phyloP scores from a whole-genome alignment of 2,888 invertebrate genomes.

The Sarcophaga caerulescens region DNA sequence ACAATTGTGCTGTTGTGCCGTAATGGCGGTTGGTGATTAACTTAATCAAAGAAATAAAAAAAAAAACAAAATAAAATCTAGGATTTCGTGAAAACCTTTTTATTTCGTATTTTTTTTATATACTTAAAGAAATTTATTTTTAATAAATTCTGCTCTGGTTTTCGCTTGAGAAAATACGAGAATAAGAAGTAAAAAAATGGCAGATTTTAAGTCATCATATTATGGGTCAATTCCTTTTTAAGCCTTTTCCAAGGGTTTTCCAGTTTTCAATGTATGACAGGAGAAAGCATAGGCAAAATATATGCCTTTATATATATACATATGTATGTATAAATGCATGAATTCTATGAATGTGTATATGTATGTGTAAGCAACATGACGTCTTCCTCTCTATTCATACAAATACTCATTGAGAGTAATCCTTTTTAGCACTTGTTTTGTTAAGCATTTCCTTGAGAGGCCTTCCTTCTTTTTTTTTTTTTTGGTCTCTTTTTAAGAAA shows the following conservation, averaged over 20 bases:
- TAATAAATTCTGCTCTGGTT: not conserved
- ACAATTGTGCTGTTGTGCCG: not conserved
- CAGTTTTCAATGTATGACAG: not conserved
- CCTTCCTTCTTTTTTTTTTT: slow-evolving; percentile 10
- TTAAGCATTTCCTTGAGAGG: slow-evolving; percentile 41
- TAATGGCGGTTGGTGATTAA: not conserved
- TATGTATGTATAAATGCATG: too few species aligned
- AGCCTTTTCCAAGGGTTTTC: not conserved
- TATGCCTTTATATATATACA: too few species aligned
- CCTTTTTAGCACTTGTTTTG: slow-evolving; percentile 22
- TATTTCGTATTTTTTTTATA: not conserved
- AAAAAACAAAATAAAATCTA: not conserved
- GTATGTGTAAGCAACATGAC: not conserved
- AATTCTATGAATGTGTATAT: too few species aligned
- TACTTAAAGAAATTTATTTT: not conserved
- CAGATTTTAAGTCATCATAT: not conserved
- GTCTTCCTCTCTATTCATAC: not conserved
- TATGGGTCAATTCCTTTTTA: slow-evolving; percentile 8
- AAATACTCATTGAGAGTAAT: not conserved
- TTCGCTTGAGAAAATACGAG: not conserved
- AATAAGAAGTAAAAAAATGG: not conserved
- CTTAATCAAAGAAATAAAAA: not conserved
- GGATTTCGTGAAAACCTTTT: not conserved
- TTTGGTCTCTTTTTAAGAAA: not conserved
- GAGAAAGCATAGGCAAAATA: too few species aligned